Evolutionary conservation across 2,888 invertebrate genomes (phyloP).

Genomic region (Cephus rjabovi): DNA sequence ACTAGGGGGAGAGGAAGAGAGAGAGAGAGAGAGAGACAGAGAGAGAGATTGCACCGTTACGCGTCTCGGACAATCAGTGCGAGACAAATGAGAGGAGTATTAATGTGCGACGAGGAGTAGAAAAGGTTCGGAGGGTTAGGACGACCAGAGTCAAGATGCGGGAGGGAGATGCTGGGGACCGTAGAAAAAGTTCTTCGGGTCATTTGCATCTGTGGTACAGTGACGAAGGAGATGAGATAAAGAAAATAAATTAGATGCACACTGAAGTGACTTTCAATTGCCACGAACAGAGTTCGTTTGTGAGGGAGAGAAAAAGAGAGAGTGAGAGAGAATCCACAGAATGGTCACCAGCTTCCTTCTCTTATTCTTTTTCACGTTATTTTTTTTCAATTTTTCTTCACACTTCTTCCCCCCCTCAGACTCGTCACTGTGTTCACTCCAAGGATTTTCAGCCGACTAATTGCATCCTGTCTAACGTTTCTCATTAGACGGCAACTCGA

Average conservation of each 20-base stretch:
- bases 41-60: constrained; percentile 56
- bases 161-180: not conserved
- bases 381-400: too few relatives aligned
- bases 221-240: constrained; percentile 6
- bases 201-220: constrained; percentile 3
- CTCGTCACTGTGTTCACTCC: too few relatives aligned
- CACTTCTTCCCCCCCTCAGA: too few relatives aligned
- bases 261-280: constrained; percentile 48
- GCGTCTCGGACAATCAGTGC: constrained; percentile 57
- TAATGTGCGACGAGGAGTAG: constrained; percentile 35
- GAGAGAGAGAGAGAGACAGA: not conserved
- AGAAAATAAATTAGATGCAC: constrained; percentile 44
- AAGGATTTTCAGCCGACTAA: constrained; percentile 27
- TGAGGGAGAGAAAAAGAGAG: constrained; percentile 30
- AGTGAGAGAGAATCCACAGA: too few relatives aligned
- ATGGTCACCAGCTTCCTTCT: too few relatives aligned
- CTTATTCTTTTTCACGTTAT: too few relatives aligned
- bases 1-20: too few relatives aligned
- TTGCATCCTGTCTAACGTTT: constrained; percentile 53
- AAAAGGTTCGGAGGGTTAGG: not conserved
- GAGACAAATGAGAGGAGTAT: constrained; percentile 61
- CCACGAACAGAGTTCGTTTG: constrained; percentile 23
- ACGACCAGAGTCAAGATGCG: constrained; percentile 9
- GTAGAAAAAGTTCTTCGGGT: not conserved
- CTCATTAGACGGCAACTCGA: constrained; percentile 32